Base-by-base conservation (phyloP, 2,888 invertebrate genomes). In the Drosophila fulvimacula region DNA sequence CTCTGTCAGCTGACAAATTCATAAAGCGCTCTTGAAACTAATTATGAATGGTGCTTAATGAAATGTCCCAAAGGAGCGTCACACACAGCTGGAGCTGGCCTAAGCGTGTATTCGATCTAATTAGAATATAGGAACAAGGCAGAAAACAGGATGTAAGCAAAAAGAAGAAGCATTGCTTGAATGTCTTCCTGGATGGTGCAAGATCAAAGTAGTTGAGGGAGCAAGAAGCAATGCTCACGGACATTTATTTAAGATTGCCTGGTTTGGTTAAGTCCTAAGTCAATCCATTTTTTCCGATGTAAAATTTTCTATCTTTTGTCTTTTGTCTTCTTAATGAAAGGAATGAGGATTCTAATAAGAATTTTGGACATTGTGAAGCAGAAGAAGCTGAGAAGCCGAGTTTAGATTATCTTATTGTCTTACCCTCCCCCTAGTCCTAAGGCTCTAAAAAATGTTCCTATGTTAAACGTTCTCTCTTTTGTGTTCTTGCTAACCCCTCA, bases 1-100 rank as follows among this genome's bases (percentile, higher is more conserved):
- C 30, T 15, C 21, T 19, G 36, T 48, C 49, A 61, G 61, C 59
- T 73, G 69, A 81, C 78, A 73, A 73, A 73, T 81, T 81, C 81
- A 72, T 73, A 72, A 71, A 17, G 39, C 39, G 55, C 52, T 36
- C 46, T 17, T 36, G 13, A 53, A 49, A 11, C 42, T 56, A 76
- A 74, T 57, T 60, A 64, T 53, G 56, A 39, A 21, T 32, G 51
- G 30, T 19, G 46, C 46, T n/a, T 48, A 48, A 48, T 48, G 46
- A 30, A 48, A 48, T 48, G 48, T 48, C 48, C 48, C 30, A 48
- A 30, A 5, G 48, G 48, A 10, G 11, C 30, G 17, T n/a, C n/a
- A 11, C 6, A 10, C 49, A 2, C 51, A 51, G 51, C 51, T 34
- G 51, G 34, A 36, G 51, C 10, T 21, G 5, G 10, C 21, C 3